phyloP scores from a whole-genome alignment of 2,797 vertebrate genomes.

The Macroramphosus scolopax region DNA sequence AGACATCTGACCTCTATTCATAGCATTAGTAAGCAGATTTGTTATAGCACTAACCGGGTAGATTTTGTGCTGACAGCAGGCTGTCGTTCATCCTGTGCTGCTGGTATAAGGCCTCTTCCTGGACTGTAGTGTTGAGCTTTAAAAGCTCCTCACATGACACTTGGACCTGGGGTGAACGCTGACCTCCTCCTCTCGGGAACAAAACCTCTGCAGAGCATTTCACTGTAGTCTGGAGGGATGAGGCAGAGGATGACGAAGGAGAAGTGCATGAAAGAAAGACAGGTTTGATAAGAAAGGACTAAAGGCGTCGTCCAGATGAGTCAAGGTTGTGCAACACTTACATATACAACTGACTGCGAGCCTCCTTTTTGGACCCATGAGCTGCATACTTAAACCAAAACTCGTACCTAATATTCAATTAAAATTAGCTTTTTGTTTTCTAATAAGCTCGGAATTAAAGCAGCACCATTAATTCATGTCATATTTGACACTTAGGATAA shows the following conservation, averaged over 20 bases:
- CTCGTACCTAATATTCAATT: no score
- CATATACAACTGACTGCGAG: no score
- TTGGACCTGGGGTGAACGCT: conserved; percentile 77
- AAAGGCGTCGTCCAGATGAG: conserved; percentile 27
- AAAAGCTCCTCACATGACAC: conserved; percentile 75
- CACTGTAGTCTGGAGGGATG: conserved; percentile 45
- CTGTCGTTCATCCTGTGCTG: conserved; percentile 66
- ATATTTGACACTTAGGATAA: no score
- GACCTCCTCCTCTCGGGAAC: conserved; percentile 66
- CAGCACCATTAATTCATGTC: no score
- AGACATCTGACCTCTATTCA: no score
- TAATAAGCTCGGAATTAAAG: no score
- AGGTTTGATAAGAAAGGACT: no score
- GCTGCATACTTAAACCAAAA: no score
- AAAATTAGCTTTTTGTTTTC: no score
- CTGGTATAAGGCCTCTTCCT: conserved; percentile 84
- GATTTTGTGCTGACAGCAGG: conserved; percentile 73
- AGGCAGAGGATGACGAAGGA: not conserved
- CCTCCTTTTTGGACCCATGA: no score
- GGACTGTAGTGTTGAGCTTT: conserved; percentile 65
- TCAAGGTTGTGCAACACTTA: no score
- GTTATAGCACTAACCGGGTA: conserved; percentile 82
- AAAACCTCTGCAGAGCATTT: conserved; percentile 84
- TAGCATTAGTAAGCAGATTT: no score
- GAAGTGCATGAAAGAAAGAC: not conserved